Percentiles rank a stretch among this genome's conserved stretches.
Conservation (phyloP, 2,113 vertebrate species). For the Suncus etruscus region DNA sequence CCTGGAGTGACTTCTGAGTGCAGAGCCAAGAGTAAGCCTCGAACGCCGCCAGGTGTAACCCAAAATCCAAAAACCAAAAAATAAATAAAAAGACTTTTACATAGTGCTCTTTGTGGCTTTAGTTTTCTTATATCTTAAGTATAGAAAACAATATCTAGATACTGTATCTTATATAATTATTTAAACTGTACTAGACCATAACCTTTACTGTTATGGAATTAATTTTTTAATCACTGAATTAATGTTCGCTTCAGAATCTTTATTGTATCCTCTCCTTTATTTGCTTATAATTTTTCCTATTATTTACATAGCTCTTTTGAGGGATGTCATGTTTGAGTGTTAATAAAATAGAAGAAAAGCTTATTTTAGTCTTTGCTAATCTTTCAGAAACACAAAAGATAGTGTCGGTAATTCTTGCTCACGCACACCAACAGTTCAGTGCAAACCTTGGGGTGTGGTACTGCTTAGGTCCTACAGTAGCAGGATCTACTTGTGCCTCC, state of each 20-base stretch:
- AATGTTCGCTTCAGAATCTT: constrained; percentile 35
- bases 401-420: not conserved
- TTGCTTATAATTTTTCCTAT: not conserved
- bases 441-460: too few relatives aligned
- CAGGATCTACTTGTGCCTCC: too few relatives aligned
- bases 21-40: too few relatives aligned
- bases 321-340: not conserved
- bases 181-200: not conserved
- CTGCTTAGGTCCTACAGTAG: too few relatives aligned
- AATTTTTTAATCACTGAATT: not conserved
- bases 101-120: not conserved
- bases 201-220: constrained; percentile 17
- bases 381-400: constrained; percentile 27
- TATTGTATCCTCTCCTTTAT: not conserved
- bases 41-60: too few relatives aligned
- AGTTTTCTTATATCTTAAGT: constrained; percentile 1
- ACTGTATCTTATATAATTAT: not conserved
- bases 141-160: not conserved
- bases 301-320: not conserved
- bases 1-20: too few relatives aligned
- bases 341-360: constrained; percentile 48
- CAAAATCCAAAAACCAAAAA: too few relatives aligned
- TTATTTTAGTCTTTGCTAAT: constrained; percentile 6
- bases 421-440: not conserved
- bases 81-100: too few relatives aligned